Evolutionary conservation across 2,888 invertebrate species (phyloP).

Genomic region (Drosophila nigricruria): DNA sequence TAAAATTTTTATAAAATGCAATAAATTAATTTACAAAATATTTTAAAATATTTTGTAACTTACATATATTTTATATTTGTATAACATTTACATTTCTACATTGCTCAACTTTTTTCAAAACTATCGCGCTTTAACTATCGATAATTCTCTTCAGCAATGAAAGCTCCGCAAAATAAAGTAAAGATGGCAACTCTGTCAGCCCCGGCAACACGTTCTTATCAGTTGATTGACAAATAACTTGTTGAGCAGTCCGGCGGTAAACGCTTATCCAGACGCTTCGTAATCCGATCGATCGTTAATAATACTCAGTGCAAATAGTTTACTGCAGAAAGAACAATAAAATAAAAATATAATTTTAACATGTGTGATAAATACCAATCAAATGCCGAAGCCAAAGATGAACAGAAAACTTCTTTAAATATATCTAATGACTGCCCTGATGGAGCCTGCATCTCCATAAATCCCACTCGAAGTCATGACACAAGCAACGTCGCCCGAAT

Average conservation of each 20-base stretch:
- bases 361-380: neutral
- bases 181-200: neutral
- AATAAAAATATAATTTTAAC: neutral
- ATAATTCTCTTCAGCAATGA: neutral
- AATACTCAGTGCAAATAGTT: neutral
- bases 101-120: neutral
- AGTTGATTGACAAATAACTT: neutral
- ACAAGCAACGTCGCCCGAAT: neutral
- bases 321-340: neutral
- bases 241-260: neutral
- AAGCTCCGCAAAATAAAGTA: neutral
- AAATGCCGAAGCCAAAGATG: too few species aligned
- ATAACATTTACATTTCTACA: neutral
- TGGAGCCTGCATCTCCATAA: neutral
- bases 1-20: neutral
- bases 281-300: neutral
- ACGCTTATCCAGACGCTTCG: neutral
- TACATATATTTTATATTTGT: neutral
- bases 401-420: neutral
- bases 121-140: slow-evolving; percentile 4
- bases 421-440: neutral
- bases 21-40: neutral
- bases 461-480: accelerated
- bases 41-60: too few species aligned
- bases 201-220: neutral